A percentile compares a stretch with the other conserved stretches of the same genome.
phyloP scores from a whole-genome alignment of 2,888 invertebrate species.

The Idaea biselata region DNA sequence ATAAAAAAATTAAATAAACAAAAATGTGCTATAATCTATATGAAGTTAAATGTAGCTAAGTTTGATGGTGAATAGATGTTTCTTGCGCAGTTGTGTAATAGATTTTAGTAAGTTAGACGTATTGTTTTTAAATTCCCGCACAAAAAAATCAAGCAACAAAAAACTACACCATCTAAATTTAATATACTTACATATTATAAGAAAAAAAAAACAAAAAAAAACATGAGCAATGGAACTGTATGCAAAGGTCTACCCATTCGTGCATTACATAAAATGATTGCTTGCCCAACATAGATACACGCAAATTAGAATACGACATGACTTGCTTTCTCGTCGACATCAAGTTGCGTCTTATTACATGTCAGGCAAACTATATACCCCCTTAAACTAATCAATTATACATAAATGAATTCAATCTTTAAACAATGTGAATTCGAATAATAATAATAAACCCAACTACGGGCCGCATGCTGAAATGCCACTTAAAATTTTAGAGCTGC shows the following conservation, averaged over 20 bases:
- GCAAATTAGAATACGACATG: too few species aligned
- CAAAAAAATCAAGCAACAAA: slow-evolving; percentile 39
- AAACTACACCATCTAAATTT: slow-evolving; percentile 29
- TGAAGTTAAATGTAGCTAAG: slow-evolving; percentile 48
- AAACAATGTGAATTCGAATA: slow-evolving; percentile 50
- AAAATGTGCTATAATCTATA: slow-evolving; percentile 44
- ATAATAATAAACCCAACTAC: slow-evolving; percentile 37
- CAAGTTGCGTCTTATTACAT: background rate
- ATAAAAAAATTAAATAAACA: slow-evolving; percentile 43
- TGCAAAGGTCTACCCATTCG: slow-evolving; percentile 56
- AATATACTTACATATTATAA: slow-evolving; percentile 36
- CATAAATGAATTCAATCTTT: slow-evolving; percentile 20
- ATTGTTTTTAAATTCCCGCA: slow-evolving; percentile 26
- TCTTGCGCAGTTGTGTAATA: slow-evolving; percentile 39
- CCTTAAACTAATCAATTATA: slow-evolving; percentile 3
- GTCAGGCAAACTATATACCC: background rate
- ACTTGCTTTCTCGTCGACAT: background rate
- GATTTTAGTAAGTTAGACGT: background rate
- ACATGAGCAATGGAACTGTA: slow-evolving; percentile 57
- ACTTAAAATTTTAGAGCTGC: too few species aligned
- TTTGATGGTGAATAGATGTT: slow-evolving; percentile 40
- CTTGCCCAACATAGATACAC: background rate
- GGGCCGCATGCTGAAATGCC: too few species aligned
- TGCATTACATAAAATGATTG: slow-evolving; percentile 43
- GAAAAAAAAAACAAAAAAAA: slow-evolving; percentile 38